A percentile compares a stretch with the other conserved stretches of the same genome.
Evolutionary conservation across 2,113 vertebrate species (phyloP).

Genomic region (Pteruthius melanotis): DNA sequence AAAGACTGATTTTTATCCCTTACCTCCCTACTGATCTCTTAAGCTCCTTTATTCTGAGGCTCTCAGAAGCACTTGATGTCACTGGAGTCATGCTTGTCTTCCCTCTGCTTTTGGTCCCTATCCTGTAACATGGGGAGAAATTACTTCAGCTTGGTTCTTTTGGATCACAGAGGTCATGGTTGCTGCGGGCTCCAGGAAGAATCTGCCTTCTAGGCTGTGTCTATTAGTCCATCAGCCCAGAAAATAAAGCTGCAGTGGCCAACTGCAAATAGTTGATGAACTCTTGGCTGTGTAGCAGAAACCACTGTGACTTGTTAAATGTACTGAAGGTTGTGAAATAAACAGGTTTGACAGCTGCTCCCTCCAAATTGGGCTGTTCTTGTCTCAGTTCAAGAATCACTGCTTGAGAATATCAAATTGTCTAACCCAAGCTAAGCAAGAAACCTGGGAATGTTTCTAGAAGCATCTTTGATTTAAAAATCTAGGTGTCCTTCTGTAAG

Average conservation of each 20-base stretch:
- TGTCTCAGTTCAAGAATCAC: not conserved
- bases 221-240: not conserved
- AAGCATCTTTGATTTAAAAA: not conserved
- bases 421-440: not conserved
- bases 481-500: not conserved
- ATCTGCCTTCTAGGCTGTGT: not conserved
- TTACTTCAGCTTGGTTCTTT: not conserved
- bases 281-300: not conserved
- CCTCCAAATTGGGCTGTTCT: not conserved
- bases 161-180: not conserved
- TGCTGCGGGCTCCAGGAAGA: not conserved
- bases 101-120: not conserved
- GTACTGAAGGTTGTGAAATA: not conserved
- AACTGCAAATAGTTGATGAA: not conserved
- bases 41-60: not conserved
- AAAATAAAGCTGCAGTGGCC: not conserved
- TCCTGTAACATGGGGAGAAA: not conserved
- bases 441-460: not conserved
- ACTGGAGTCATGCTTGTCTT: rapidly evolving
- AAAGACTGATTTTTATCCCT: not conserved
- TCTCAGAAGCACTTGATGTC: not conserved
- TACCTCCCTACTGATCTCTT: not conserved
- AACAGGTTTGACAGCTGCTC: not conserved
- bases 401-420: not conserved
- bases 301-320: not conserved